These are phyloP conservation scores for Salminus brasiliensis DNA, from an alignment of 2,113 vertebrate species.

Conservation along the genomic window DNA sequence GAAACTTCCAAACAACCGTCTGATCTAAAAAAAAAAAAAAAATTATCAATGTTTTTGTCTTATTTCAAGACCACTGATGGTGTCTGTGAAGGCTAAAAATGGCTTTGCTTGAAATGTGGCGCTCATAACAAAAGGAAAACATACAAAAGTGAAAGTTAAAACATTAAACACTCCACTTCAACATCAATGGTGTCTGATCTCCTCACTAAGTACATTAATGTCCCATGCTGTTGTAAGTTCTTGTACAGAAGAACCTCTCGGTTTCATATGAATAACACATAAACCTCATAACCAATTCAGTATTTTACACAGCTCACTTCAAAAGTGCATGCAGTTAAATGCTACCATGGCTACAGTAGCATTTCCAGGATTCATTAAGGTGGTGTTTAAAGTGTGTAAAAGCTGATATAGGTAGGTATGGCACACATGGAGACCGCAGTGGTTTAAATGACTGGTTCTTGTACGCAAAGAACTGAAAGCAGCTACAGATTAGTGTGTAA, in stretches of 20 bases:
- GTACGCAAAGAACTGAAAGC: not conserved
- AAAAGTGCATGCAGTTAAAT: conserved; percentile 37
- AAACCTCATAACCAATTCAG: not conserved
- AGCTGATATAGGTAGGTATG: not conserved
- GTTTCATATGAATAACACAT: not conserved
- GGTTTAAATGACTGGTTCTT: not conserved
- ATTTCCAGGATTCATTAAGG: not conserved
- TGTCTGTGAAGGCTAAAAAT: not conserved
- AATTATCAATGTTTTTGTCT: not conserved
- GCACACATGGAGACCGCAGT: not conserved
- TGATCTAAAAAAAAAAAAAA: not conserved
- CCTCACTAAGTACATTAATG: not conserved
- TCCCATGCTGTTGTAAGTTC: not conserved
- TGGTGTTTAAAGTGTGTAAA: not conserved
- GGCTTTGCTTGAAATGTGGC: not conserved
- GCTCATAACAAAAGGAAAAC: not conserved
- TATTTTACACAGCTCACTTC: not conserved
- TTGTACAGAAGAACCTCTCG: not conserved
- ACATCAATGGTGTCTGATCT: not conserved
- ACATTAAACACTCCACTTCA: not conserved
- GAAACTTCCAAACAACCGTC: not conserved
- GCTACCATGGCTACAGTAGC: conserved; percentile 1
- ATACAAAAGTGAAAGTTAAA: not conserved
- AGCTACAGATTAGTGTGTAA: conserved; percentile 20
- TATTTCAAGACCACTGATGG: not conserved